Base-by-base conservation (phyloP, 2,888 invertebrate species). In the Hybos culiciformis region DNA sequence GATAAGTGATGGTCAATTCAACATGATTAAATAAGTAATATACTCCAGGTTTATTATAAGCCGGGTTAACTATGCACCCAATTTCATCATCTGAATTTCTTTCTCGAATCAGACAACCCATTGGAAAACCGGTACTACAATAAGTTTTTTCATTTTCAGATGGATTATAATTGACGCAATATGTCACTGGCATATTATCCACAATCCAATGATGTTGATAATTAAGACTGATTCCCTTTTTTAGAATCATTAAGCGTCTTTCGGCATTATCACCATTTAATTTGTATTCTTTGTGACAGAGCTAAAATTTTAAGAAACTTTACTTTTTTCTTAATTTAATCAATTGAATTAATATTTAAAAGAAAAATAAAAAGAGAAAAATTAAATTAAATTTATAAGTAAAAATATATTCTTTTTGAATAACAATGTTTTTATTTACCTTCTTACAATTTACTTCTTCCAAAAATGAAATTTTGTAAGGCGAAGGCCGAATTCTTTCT, bases 161-260 rank as follows among this genome's bases (percentile, higher is more conserved):
- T 36, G 67, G 69, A n/a, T n/a, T n/a, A n/a, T n/a, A n/a, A n/a
- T n/a, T n/a, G 63, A 91, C 93, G 65, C 98, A 98, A 85, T 91
- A 96, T 0, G 97, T 96, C 2, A 98, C 87, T 0, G 98, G 98
- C 96, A 98, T 96, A 63, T 98, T 98, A 68, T 98, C 98, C 48
- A 90, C 75, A 56, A 91, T 90, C 97, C 97, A 98, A 66, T 98
- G 97, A 67, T 98, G 97, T 57, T 96, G 91, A 66, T 98, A 98
- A 65, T 96, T 96, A 42, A 93, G 71, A 46, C 83, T 82, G 73
- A 94, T 91, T 46, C 93, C 96, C 69, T 86, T 85, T 62, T 86
- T 84, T 45, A 98, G 70, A 14, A 84, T 76, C 56, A 83, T 80
- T 54, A 98, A 66, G 54, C 80, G 81, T 48, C 78, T 76, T 36